These are phyloP conservation scores for Lottia gigantea DNA, from an alignment of 2,888 invertebrate genomes.

Conservation along the genomic window DNA sequence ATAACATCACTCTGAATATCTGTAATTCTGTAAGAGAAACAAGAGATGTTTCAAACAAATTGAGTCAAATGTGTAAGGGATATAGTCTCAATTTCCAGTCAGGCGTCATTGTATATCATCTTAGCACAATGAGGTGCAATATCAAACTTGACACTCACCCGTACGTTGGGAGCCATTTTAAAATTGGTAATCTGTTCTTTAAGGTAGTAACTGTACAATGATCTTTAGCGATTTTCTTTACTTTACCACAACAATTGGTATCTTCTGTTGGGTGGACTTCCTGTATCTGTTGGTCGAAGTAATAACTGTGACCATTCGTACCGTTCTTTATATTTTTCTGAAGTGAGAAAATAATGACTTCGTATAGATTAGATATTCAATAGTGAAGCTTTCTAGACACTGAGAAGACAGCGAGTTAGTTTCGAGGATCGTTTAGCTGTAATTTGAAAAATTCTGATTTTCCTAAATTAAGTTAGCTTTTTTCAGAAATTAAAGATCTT, in stretches of 20 bases:
- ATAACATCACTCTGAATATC: conserved; percentile 85
- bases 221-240: conserved; percentile 29
- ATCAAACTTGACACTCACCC: conserved; percentile 33
- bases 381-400: too few relatives aligned
- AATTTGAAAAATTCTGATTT: too few relatives aligned
- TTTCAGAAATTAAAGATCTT: too few relatives aligned
- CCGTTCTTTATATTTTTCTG: background rate
- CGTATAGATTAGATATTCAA: too few relatives aligned
- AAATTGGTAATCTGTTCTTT: conserved; percentile 48
- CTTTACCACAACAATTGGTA: background rate
- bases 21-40: conserved; percentile 72
- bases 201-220: conserved; percentile 35
- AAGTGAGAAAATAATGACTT: background rate
- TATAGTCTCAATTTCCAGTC: too few relatives aligned
- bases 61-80: too few relatives aligned
- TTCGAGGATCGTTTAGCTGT: too few relatives aligned
- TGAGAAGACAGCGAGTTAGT: too few relatives aligned
- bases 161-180: conserved; percentile 53
- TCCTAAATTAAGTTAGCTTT: too few relatives aligned
- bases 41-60: background rate
- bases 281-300: background rate
- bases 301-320: background rate
- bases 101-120: too few relatives aligned
- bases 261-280: background rate
- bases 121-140: too few relatives aligned